Conservation (phyloP, 2,797 vertebrate genomes). For the Tragelaphus oryx region DNA sequence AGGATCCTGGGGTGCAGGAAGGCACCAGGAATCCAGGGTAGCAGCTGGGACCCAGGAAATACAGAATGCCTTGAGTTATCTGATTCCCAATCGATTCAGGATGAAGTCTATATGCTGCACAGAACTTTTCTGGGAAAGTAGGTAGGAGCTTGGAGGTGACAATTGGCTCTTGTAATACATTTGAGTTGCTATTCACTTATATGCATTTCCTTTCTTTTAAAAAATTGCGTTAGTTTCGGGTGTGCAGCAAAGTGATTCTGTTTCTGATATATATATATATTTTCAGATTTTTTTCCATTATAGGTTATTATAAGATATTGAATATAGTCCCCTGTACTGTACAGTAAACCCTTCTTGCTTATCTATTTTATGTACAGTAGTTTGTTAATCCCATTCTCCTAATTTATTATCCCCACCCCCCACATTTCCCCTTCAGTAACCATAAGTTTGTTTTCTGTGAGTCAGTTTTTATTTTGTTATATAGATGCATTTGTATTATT, state of each 20-base stretch:
- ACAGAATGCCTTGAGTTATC: neutral
- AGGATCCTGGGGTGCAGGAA: neutral
- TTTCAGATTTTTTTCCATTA: neutral
- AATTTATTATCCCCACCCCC: neutral
- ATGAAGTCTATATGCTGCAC: neutral
- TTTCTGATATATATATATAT: neutral
- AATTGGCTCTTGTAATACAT: neutral
- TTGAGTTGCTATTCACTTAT: neutral
- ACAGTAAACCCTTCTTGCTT: neutral
- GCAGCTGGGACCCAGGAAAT: neutral
- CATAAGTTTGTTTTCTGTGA: neutral
- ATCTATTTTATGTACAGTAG: neutral
- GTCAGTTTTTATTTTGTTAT: neutral
- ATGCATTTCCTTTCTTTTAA: neutral
- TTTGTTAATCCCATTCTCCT: neutral
- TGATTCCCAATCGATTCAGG: neutral
- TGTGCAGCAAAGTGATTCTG: neutral
- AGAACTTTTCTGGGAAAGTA: accelerated
- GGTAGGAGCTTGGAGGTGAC: neutral
- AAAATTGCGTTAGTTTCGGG: neutral
- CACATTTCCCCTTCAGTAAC: neutral
- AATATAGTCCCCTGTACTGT: neutral
- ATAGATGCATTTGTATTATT: neutral
- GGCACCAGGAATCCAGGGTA: neutral
- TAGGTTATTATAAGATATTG: neutral